Evolutionary conservation across 2,888 invertebrate genomes (phyloP), one percentile per base, ranked within the genome.

Genomic region (Sisyra terminalis): DNA sequence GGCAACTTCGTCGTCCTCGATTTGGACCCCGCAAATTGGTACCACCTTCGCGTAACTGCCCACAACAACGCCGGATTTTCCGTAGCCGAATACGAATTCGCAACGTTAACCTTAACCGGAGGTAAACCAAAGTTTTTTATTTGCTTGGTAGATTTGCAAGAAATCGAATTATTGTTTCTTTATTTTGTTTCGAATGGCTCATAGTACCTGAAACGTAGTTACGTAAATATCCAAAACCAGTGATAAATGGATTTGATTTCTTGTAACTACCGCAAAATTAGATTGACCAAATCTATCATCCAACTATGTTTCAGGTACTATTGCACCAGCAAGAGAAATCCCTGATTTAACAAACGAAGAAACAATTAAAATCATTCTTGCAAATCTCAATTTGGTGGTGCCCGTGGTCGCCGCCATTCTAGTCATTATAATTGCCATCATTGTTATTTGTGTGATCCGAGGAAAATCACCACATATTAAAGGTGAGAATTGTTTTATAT

Each of bases 51-150:
- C 47, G 88, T 93, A 32, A 90, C 89, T 2, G 87, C 88, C 3
- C 87, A 93, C 64, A 94, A 93, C 63, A 93, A 92, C 54, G 94
- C 94, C 46, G 96, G 94, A 40, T 90, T 90, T 55, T 87, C 89
- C 32, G 90, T 92, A 40, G 92, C 90, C 45, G 87, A 90, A 66
- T 90, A 93, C 57, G 89, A 90, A 67, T 93, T 94, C 63, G 90
- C 92, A 13, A 96, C 96, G 2, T 72, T 93, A 29, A 92, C 93
- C 24, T 78, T 85, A 50, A 86, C 88, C 50, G 94, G 94, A 73
- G 90, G 93, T 93, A 73, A 68, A 71, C 64, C 53, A 50, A 17
- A 1, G 13, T 29, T 40, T 42, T 29, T 34, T 35, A 36, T 15
- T 39, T 43, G 44, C 36, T 41, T 34, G 18, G 39, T 30, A 30